These are phyloP conservation scores for Agriopis leucophaearia DNA, from an alignment of 2,888 invertebrate genomes.

Conservation along the genomic window DNA sequence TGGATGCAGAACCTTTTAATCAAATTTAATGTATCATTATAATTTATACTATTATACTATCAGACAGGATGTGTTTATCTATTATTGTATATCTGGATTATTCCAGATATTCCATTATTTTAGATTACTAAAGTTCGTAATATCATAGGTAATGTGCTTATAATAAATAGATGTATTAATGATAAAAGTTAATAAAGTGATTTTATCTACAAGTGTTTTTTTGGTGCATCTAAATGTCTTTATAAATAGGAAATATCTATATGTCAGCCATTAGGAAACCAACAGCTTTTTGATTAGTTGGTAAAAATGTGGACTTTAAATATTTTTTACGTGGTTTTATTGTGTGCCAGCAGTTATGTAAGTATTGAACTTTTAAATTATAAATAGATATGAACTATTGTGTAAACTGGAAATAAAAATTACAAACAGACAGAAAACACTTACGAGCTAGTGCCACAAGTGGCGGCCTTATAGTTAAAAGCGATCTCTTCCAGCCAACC, in stretches of 20 bases:
- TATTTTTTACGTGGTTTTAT: slow-evolving; percentile 24
- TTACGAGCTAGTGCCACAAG: no score
- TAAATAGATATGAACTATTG: no score
- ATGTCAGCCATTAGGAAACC: slow-evolving; percentile 4
- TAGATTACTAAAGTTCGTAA: not conserved
- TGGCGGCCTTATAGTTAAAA: no score
- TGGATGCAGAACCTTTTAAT: not conserved
- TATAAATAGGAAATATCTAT: slow-evolving; percentile 22
- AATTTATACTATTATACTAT: not conserved
- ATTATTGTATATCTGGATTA: slow-evolving; percentile 4
- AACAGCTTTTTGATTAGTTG: not conserved
- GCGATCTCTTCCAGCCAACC: no score
- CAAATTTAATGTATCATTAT: slow-evolving; percentile 2
- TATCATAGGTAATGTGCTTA: slow-evolving; percentile 22
- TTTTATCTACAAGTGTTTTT: slow-evolving; percentile 34
- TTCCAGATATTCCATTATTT: not conserved
- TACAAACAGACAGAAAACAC: no score
- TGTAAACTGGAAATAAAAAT: no score
- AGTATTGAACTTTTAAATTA: slow-evolving; percentile 9
- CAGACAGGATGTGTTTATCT: slow-evolving; percentile 14
- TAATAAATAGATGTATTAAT: slow-evolving; percentile 29
- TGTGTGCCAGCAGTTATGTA: slow-evolving; percentile 28
- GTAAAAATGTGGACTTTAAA: slow-evolving; percentile 32
- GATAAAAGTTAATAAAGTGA: slow-evolving; percentile 29
- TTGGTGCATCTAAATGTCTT: not conserved